Base-by-base conservation (phyloP, 2,888 invertebrate genomes). In the Epinotia nisella region DNA sequence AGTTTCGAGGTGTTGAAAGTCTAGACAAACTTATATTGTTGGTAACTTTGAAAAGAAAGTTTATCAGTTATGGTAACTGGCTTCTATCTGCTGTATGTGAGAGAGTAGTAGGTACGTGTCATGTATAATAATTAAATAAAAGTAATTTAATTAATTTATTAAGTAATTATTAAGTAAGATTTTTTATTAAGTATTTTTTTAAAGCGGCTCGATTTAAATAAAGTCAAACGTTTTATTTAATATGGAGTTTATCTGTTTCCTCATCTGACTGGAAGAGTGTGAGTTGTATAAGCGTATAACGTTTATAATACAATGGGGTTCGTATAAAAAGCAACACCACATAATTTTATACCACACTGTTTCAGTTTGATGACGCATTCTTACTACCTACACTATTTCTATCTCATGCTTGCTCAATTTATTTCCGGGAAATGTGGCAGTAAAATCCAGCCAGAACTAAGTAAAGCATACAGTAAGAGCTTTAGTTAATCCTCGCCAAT, bases 331-430 rank as follows among this genome's bases (percentile, higher is more conserved):
- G 29, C 53, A 24, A 29, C 17, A 29, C n/a, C 7, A 35, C 19
- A 39, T 2, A 53, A 35, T 21, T 24, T 13, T 17, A 41, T 51
- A 39, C 19, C 73, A 69, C 45, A 73, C 51, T 13, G 53, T 75
- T 71, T 53, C 45, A 65, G 70, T 73, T 60, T 51, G 64, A 65
- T 56, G 41, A 21, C 21, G 21, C 41, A 55, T 49, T 24, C 45
- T 67, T 55, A 53, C 49, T 62, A 62, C 49, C 68, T 68, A 73
- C 60, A 60, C 45, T 58, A 49, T 55, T 56, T 71, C 51, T 75
- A 75, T 73, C 29, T 59, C 78, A 78, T 78, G 78, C 75, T 73
- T 68, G 53, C 67, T 73, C 45, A 74, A 70, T 64, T 71, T 71
- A 74, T 65, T 21, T 59, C 69, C 74, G 71, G 45, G 62, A 76